phyloP scores from a whole-genome alignment of 30 jellyfish, hydroid and myxozoan genomes.

The Aurelia coerulea region DNA sequence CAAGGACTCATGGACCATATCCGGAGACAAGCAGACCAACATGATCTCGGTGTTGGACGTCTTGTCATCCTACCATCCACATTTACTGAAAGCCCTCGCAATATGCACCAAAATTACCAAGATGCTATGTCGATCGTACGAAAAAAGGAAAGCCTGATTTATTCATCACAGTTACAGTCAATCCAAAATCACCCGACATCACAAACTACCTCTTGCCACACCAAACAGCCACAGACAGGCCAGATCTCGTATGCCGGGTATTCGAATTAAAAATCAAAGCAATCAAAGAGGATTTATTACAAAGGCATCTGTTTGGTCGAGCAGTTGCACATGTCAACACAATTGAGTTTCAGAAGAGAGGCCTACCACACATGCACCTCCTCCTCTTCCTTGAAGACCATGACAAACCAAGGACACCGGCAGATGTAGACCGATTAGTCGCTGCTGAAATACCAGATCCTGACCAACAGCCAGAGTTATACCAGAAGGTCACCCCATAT shows the following conservation, averaged over 20 bases:
- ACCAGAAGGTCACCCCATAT: background rate
- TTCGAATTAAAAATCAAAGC: conserved; percentile 35
- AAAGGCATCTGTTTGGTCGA: conserved; percentile 28
- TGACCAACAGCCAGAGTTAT: background rate
- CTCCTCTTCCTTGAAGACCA: background rate
- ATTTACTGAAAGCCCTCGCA: conserved; percentile 28
- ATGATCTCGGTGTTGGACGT: conserved; percentile 37
- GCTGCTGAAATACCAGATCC: conserved; percentile 12
- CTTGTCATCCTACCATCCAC: conserved; percentile 47
- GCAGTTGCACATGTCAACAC: conserved; percentile 31
- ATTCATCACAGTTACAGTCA: background rate
- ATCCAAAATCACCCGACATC: conserved; percentile 1
- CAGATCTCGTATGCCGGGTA: conserved; percentile 50
- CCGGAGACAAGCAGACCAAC: background rate
- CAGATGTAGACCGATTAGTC: background rate
- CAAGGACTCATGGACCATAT: conserved; percentile 8
- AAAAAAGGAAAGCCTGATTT: background rate
- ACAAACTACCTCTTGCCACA: background rate
- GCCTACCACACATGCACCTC: conserved; percentile 8
- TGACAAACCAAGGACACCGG: background rate
- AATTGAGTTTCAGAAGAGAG: conserved; percentile 67
- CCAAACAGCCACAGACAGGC: conserved; percentile 2
- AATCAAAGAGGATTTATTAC: conserved; percentile 6
- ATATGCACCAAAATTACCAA: conserved; percentile 36
- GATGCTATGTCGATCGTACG: conserved; percentile 49